These are phyloP conservation scores for Siphlonurus alternatus DNA, from an alignment of 2,888 invertebrate genomes.

Conservation along the genomic window DNA sequence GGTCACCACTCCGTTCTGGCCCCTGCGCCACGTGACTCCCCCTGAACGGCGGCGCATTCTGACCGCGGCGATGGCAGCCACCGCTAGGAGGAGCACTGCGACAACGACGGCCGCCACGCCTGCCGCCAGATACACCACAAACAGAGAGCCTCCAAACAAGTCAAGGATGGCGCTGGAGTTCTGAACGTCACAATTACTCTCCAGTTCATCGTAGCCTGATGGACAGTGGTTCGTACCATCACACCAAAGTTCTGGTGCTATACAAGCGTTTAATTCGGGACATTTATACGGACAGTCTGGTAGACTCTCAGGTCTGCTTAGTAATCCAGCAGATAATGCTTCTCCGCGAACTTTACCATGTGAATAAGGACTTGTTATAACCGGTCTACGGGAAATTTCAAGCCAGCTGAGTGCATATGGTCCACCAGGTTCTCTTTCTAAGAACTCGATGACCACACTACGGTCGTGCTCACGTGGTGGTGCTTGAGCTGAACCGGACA, in stretches of 20 bases:
- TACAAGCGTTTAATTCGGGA: conserved; percentile 65
- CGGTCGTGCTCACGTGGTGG: conserved; percentile 32
- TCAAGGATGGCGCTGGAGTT: not conserved
- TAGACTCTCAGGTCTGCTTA: conserved; percentile 8
- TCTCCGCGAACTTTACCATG: conserved; percentile 33
- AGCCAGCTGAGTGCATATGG: conserved; percentile 57
- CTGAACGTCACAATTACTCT: not conserved
- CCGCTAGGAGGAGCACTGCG: not conserved
- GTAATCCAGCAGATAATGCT: conserved; percentile 6
- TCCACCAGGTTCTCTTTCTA: conserved; percentile 52
- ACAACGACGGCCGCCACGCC: not conserved
- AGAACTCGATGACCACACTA: conserved; percentile 57
- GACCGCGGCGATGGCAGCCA: not conserved
- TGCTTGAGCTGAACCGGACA: conserved; percentile 22
- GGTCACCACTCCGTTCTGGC: not conserved
- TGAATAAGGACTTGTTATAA: conserved; percentile 24
- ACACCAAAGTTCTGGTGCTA: conserved; percentile 61
- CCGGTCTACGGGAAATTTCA: conserved; percentile 41
- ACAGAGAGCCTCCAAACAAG: not conserved
- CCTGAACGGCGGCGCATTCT: not conserved
- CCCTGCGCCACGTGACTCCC: not conserved
- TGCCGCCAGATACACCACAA: not conserved
- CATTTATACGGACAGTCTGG: conserved; percentile 27
- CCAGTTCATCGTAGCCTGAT: conserved; percentile 59
- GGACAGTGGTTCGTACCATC: conserved; percentile 65